Evolutionary conservation across 1,140 invertebrate species (phyloP).

Genomic region (Cotesia typhae): DNA sequence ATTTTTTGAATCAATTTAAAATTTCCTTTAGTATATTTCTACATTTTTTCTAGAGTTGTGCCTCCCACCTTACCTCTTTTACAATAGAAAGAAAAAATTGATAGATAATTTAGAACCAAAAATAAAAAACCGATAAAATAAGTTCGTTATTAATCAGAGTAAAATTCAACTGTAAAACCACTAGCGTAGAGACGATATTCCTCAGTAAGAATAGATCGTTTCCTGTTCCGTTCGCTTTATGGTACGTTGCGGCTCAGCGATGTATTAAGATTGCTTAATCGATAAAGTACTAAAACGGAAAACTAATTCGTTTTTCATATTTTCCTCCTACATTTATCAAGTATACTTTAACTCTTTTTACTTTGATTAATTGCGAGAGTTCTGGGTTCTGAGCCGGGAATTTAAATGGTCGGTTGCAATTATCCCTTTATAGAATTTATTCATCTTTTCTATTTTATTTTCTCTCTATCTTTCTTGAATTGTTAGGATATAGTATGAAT

Average conservation of each 20-base stretch:
- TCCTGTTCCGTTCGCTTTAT: constrained; percentile 67
- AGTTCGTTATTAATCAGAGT: constrained; percentile 67
- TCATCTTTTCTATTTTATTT: too few relatives aligned
- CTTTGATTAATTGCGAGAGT: background rate
- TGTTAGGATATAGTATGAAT: too few relatives aligned
- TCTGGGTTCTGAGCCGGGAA: background rate
- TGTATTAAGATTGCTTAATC: constrained; percentile 69
- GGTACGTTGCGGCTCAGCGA: constrained; percentile 67
- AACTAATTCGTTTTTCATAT: constrained; percentile 63
- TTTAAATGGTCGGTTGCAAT: background rate
- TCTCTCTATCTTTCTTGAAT: too few relatives aligned
- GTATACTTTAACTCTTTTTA: constrained; percentile 6
- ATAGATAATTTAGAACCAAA: too few relatives aligned
- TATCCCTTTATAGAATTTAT: too few relatives aligned
- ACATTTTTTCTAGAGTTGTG: too few relatives aligned
- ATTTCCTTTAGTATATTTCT: too few relatives aligned
- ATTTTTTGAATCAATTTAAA: too few relatives aligned
- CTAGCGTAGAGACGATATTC: constrained; percentile 61
- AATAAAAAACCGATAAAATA: constrained; percentile 43
- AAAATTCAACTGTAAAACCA: constrained; percentile 60
- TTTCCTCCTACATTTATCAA: constrained; percentile 27
- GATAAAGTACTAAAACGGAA: constrained; percentile 60
- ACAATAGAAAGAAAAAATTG: too few relatives aligned
- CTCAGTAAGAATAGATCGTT: constrained; percentile 66
- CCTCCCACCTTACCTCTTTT: too few relatives aligned